phyloP scores from a whole-genome alignment of 2,113 vertebrate genomes.

The Chascanopsetta lugubris region DNA sequence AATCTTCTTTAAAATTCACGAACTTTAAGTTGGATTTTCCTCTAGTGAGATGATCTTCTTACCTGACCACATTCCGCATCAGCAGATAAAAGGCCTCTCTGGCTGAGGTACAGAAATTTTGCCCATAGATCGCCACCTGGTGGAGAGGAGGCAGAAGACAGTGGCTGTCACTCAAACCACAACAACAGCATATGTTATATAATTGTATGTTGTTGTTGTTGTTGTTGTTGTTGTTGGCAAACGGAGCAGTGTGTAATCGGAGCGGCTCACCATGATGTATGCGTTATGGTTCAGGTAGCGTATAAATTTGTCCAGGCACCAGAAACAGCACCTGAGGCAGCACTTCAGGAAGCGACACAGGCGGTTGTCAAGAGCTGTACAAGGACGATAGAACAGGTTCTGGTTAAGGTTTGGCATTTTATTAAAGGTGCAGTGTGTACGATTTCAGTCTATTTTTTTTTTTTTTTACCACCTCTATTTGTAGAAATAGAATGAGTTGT shows the following conservation, averaged over 20 bases:
- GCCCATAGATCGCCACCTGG: constrained; percentile 93
- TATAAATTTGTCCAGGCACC: constrained; percentile 91
- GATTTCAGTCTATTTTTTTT: too few species aligned
- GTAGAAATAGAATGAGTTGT: too few species aligned
- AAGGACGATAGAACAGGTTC: neutral
- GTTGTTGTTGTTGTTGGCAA: neutral
- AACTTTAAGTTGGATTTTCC: too few species aligned
- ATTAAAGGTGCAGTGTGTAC: too few species aligned
- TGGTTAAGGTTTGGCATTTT: neutral
- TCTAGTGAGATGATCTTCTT: constrained; percentile 39
- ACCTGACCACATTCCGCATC: constrained; percentile 94
- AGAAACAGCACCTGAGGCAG: constrained; percentile 93
- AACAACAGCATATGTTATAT: too few species aligned
- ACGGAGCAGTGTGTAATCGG: neutral
- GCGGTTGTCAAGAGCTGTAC: constrained; percentile 83
- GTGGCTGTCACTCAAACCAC: too few species aligned
- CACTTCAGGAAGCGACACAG: constrained; percentile 86
- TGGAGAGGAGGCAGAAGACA: constrained; percentile 32
- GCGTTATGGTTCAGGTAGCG: constrained; percentile 94
- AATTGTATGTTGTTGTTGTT: neutral
- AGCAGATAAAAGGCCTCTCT: constrained; percentile 90
- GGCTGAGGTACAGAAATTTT: constrained; percentile 90
- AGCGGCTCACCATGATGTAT: constrained; percentile 91
- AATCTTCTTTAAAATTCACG: too few species aligned
- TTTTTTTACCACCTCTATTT: too few species aligned